Evolutionary conservation across 1,140 invertebrate species (phyloP).

Genomic region (Bombus superbus): DNA sequence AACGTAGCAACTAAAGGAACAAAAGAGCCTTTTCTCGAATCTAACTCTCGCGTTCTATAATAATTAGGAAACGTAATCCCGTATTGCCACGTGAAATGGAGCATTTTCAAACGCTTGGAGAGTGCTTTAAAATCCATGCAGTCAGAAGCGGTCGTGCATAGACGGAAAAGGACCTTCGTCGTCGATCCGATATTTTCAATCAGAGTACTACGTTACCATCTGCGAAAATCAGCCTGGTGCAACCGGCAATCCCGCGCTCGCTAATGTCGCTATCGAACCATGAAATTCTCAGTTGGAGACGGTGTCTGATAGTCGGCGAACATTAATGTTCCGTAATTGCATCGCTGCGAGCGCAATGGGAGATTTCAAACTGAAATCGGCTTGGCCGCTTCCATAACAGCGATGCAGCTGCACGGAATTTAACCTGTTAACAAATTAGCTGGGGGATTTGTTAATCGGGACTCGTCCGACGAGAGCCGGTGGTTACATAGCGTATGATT

Average conservation of each 20-base stretch:
- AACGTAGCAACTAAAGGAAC: too few species aligned
- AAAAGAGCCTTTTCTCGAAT: too few species aligned
- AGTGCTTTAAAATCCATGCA: slow-evolving; percentile 1
- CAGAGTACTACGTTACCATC: slow-evolving; percentile 58
- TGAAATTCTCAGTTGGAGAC: slow-evolving; percentile 77
- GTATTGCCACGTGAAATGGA: too few species aligned
- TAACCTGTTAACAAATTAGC: slow-evolving; percentile 53
- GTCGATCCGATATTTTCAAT: slow-evolving; percentile 69
- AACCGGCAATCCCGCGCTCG: slow-evolving; percentile 38
- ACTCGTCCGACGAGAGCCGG: not conserved
- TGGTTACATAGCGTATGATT: slow-evolving; percentile 26
- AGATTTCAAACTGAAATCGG: slow-evolving; percentile 16
- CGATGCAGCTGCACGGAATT: slow-evolving; percentile 31
- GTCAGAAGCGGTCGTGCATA: not conserved
- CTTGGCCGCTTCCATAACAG: slow-evolving; percentile 38
- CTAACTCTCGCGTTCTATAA: too few species aligned
- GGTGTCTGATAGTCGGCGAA: slow-evolving; percentile 72
- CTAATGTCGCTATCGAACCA: slow-evolving; percentile 74
- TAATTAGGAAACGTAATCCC: too few species aligned
- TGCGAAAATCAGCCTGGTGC: not conserved
- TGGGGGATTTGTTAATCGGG: slow-evolving; percentile 39
- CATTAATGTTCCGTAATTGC: slow-evolving; percentile 78
- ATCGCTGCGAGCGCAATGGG: slow-evolving; percentile 72
- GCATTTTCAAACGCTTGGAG: too few species aligned
- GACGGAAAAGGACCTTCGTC: slow-evolving; percentile 28